phyloP scores from a whole-genome alignment of 30 jellyfish, hydroid and myxozoan genomes.

The Turritopsis dohrnii region DNA sequence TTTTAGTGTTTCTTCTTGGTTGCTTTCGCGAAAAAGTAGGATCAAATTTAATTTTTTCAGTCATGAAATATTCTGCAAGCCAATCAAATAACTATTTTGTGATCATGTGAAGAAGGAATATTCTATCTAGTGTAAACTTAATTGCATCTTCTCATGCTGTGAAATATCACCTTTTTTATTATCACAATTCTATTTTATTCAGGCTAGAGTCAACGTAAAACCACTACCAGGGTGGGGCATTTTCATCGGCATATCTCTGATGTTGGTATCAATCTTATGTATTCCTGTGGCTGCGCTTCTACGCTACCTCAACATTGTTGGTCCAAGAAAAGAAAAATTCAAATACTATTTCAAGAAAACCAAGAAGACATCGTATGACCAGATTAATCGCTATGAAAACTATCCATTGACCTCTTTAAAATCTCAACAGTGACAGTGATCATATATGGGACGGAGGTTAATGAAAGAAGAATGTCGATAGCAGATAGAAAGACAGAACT shows the following conservation, averaged over 20 bases:
- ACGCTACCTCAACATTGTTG: slow-evolving; percentile 41
- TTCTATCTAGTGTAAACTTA: no score
- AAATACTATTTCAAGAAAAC: not conserved
- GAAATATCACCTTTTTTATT: no score
- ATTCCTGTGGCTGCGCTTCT: slow-evolving; percentile 81
- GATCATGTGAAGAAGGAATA: no score
- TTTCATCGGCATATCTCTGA: slow-evolving; percentile 63
- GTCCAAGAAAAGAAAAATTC: not conserved
- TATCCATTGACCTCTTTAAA: not conserved
- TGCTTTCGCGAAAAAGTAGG: no score
- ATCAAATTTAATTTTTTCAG: no score
- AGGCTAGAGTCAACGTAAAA: slow-evolving; percentile 50
- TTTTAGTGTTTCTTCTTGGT: no score
- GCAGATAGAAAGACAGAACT: no score
- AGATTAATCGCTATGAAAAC: not conserved
- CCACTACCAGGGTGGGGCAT: slow-evolving; percentile 93
- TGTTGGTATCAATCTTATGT: slow-evolving; percentile 59
- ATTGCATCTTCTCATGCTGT: no score
- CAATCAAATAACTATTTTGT: no score
- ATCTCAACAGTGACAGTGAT: not conserved
- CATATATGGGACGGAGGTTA: no score
- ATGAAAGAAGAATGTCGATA: no score
- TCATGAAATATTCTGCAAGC: no score
- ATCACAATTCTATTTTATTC: slow-evolving; percentile 16
- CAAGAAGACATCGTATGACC: not conserved